A percentile compares a stretch with the other conserved stretches of the same genome.
Conservation (phyloP, 2,797 vertebrate genomes). For the Thaleichthys pacificus region DNA sequence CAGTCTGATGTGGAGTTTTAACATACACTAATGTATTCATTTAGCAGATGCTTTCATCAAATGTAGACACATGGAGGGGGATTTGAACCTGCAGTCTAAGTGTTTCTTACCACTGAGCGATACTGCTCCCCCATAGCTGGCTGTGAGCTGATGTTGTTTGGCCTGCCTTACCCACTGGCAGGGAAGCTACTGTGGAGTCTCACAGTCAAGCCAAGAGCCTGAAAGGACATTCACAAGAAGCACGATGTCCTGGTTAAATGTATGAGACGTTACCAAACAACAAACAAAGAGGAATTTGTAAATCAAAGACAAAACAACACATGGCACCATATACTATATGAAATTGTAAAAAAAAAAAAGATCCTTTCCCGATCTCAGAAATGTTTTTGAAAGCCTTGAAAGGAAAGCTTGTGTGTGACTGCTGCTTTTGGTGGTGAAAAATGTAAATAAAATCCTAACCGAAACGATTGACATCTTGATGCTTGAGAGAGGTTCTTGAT, state of each 20-base stretch:
- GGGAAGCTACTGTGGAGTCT: slow-evolving; percentile 11
- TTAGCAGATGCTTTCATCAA: no score
- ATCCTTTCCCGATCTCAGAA: slow-evolving; percentile 22
- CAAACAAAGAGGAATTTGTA: slow-evolving; percentile 34
- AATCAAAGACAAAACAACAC: slow-evolving; percentile 41
- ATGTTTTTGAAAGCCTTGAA: slow-evolving; percentile 26
- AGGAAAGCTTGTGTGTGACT: slow-evolving; percentile 13
- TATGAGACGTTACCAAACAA: slow-evolving; percentile 37
- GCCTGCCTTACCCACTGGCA: slow-evolving; percentile 29
- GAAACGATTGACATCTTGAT: slow-evolving; percentile 10
- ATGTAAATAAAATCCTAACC: slow-evolving; percentile 27
- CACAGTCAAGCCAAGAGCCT: slow-evolving; percentile 30
- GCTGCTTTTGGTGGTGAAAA: slow-evolving; percentile 16
- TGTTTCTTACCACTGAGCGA: no score
- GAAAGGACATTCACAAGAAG: slow-evolving; percentile 34
- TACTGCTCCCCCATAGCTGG: not conserved
- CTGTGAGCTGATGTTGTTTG: slow-evolving; percentile 33
- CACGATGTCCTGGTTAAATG: slow-evolving; percentile 54
- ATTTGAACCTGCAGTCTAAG: no score
- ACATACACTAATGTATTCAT: no score
- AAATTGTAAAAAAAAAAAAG: slow-evolving; percentile 24
- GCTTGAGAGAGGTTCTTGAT: not conserved
- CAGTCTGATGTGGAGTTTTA: no score
- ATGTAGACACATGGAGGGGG: no score
- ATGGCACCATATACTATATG: slow-evolving; percentile 20